Percentiles rank a stretch among this genome's conserved stretches.
These are phyloP conservation scores for Amyelois transitella DNA, from an alignment of 1,140 invertebrate genomes.

Conservation along the genomic window DNA sequence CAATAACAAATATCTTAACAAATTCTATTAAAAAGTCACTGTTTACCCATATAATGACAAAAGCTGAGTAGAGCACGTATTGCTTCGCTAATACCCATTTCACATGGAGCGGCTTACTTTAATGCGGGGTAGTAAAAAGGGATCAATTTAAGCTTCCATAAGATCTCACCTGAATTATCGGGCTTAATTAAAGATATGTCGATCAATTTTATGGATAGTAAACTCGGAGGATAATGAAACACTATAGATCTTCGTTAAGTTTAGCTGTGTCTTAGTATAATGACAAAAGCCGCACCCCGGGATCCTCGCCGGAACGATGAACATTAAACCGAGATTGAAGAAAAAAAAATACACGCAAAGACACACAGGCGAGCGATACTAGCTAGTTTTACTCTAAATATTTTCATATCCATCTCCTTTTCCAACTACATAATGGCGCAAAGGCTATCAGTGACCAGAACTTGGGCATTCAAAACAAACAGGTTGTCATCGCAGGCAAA, in stretches of 20 bases:
- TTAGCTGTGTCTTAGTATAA: too few species aligned
- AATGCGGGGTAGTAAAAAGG: conserved; percentile 5
- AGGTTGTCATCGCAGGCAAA: background rate
- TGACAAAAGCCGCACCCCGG: too few species aligned
- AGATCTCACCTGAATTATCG: conserved; percentile 5
- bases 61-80: background rate
- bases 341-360: too few species aligned
- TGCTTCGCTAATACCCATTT: background rate
- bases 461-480: background rate
- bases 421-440: too few species aligned
- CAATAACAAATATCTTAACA: too few species aligned
- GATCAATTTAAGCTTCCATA: conserved; percentile 2
- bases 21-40: background rate
- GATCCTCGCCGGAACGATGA: too few species aligned
- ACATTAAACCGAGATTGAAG: too few species aligned
- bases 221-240: background rate
- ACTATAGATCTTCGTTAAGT: background rate
- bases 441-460: background rate
- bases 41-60: too few species aligned
- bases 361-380: too few species aligned
- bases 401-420: too few species aligned
- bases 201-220: background rate
- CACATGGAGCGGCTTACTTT: background rate
- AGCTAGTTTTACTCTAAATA: background rate
- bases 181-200: conserved; percentile 3